Conservation (phyloP, 2,888 invertebrate genomes). For the Tiphia femorata region DNA sequence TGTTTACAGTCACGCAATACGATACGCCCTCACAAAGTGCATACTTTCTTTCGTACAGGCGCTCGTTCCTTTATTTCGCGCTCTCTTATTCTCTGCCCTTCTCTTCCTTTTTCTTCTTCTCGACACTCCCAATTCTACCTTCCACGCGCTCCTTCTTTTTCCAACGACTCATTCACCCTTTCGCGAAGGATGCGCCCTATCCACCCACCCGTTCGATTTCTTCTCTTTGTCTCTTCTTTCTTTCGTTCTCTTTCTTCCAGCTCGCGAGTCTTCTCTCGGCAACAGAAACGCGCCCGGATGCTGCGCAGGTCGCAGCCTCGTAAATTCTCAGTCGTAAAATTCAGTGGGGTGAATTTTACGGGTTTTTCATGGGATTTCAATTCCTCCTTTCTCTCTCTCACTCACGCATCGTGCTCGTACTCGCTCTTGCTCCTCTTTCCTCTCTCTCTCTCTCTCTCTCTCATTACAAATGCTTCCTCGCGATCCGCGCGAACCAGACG, state of each 20-base stretch:
- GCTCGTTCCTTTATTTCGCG: too few relatives aligned
- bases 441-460: background rate
- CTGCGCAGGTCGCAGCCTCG: background rate
- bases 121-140: too few relatives aligned
- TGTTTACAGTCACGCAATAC: conserved; percentile 5
- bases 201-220: background rate
- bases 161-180: background rate
- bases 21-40: too few relatives aligned
- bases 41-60: too few relatives aligned
- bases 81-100: conserved; percentile 14
- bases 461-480: background rate
- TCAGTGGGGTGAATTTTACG: conserved; percentile 20
- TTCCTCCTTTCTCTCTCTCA: background rate
- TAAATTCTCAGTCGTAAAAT: conserved; percentile 31
- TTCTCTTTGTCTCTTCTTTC: background rate
- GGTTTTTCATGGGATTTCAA: conserved; percentile 32
- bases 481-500: background rate
- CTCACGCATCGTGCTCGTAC: background rate
- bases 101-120: background rate
- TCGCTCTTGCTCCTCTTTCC: background rate
- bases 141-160: background rate
- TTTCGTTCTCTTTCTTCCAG: background rate
- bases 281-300: background rate
- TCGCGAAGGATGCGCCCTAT: background rate
- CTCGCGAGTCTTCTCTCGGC: background rate